Percentiles rank a stretch among this genome's conserved stretches.
These are phyloP conservation scores for Pelodiscus sinensis DNA, from an alignment of 2,113 vertebrate genomes.

Conservation along the genomic window DNA sequence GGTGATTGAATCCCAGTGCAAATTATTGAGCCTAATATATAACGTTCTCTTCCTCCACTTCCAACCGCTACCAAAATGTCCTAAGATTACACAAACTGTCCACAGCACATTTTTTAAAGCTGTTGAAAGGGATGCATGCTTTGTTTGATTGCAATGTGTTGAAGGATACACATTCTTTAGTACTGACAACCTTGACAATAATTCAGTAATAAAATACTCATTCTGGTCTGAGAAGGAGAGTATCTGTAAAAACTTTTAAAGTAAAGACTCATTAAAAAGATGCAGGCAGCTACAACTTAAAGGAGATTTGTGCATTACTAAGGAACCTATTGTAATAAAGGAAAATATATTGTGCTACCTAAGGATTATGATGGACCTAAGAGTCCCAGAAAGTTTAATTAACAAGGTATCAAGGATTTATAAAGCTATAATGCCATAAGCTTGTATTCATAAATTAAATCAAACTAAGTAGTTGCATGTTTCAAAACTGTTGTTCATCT, in stretches of 20 bases:
- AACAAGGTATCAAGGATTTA: constrained; percentile 34
- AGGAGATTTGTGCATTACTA: background rate
- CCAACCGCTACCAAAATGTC: background rate
- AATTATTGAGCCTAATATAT: constrained; percentile 8
- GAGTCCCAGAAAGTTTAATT: constrained; percentile 14
- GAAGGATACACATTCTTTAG: background rate
- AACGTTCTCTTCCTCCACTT: background rate
- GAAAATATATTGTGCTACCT: constrained; percentile 19
- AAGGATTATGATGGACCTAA: constrained; percentile 20
- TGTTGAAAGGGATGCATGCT: background rate
- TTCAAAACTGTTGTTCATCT: background rate
- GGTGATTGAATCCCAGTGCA: constrained; percentile 39
- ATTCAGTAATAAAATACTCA: background rate
- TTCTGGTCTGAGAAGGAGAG: background rate
- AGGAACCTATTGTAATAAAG: background rate
- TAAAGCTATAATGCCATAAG: constrained; percentile 25
- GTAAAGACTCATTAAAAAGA: background rate
- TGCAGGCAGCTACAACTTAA: background rate
- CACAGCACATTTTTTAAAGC: background rate
- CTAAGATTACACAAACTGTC: background rate
- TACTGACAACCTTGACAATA: background rate
- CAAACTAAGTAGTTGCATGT: background rate
- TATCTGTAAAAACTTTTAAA: background rate
- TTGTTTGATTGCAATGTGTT: background rate
- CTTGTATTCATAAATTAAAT: constrained; percentile 27